Evolutionary conservation across 2,113 vertebrate species (phyloP), one percentile per base, ranked within the genome.

Genomic region (Austrofundulus limnaeus): DNA sequence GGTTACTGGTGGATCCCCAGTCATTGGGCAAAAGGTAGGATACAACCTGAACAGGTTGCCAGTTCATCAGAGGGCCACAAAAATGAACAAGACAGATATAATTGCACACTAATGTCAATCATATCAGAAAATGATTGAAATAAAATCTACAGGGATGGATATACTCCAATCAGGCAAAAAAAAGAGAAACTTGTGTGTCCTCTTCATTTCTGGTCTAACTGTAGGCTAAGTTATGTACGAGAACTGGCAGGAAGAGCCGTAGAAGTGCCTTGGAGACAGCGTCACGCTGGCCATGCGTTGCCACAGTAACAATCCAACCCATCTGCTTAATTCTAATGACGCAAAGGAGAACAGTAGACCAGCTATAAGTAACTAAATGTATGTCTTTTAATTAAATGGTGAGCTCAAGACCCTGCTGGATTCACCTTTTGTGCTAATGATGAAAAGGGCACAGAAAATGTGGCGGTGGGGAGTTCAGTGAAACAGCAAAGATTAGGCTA

Each of bases 281-380:
- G 60, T 21, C 47, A 52, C 37, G 15, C 58, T 70, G 49, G 55
- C 34, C 63, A 25, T 37, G 19, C 15, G 67, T 80, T 78, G 58
- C 68, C 45, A 46, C 78, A n/a, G 77, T 49, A 82, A 83, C 78
- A 63, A 23, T 63, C 54, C 24, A 12, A 37, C 39, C 66, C 37
- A 45, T 56, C 43, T 50, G 23, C 38, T 69, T 17, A 11, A 5
- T 70, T 62, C 48, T 52, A 53, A 21, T 23, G 14, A 47, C 43
- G 58, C 31, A 55, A 37, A 48, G 31, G 23, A 38, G 45, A 48
- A 19, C 53, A 11, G 56, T 19, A 37, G 59, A 51, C 60, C 38
- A 49, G 49, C 57, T 52, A 2, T 38, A 25, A 57, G 20, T 19
- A 4, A 68, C 52, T 58, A 24, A 70, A 31, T 23, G 38, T 11